phyloP scores from a whole-genome alignment of 2,113 vertebrate genomes.

The Bothrops jararaca region DNA sequence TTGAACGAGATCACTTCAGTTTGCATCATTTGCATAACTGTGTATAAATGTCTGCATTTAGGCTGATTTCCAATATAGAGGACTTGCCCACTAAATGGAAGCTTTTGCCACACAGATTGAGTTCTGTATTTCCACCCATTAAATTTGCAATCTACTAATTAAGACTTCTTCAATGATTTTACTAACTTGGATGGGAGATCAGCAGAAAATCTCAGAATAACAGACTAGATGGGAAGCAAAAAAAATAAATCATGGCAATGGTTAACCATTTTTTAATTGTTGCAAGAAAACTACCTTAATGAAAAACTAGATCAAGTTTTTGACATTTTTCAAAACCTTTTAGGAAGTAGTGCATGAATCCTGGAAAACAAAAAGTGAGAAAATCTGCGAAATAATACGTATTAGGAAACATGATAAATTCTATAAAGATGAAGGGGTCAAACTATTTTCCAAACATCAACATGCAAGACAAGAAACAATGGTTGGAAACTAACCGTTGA shows the following conservation, averaged over 20 bases:
- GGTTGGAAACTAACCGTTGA: background rate
- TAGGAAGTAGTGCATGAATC: background rate
- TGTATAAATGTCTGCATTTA: background rate
- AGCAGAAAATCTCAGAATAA: background rate
- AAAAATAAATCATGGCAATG: background rate
- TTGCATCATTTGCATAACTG: background rate
- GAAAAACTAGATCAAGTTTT: no score
- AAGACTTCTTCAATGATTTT: background rate
- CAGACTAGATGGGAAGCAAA: background rate
- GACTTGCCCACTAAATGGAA: background rate
- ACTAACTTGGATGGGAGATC: background rate
- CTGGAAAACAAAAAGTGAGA: background rate
- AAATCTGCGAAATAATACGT: background rate
- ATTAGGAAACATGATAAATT: background rate
- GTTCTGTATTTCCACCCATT: background rate
- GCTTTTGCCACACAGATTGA: background rate
- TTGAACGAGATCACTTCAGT: background rate
- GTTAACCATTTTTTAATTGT: background rate
- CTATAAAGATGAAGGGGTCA: background rate
- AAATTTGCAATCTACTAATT: background rate
- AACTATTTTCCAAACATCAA: background rate
- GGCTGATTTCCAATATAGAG: background rate
- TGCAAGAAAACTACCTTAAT: background rate
- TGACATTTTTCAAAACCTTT: background rate
- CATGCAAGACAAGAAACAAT: background rate